phyloP scores from a whole-genome alignment of 2,113 vertebrate species.

The Xiphophorus maculatus region DNA sequence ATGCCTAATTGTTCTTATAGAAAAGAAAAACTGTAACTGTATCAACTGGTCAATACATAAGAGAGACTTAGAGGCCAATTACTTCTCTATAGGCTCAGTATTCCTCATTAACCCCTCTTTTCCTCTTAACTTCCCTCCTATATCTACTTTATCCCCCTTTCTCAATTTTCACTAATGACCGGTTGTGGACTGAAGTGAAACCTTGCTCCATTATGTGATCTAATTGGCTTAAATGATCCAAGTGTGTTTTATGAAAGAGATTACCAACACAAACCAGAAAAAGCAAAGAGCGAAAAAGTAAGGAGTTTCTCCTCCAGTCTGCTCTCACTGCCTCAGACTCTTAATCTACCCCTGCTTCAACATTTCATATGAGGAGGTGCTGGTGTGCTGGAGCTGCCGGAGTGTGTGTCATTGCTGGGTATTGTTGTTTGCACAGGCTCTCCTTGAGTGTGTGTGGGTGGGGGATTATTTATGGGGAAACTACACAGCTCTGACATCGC shows the following conservation, averaged over 20 bases:
- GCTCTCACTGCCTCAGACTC: slow-evolving; percentile 53
- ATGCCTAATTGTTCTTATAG: slow-evolving; percentile 15
- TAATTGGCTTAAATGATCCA: slow-evolving; percentile 60
- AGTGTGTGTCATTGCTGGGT: slow-evolving; percentile 30
- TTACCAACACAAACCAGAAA: slow-evolving; percentile 30
- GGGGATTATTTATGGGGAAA: slow-evolving; percentile 73
- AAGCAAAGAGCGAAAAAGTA: slow-evolving; percentile 36
- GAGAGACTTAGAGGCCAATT: slow-evolving; percentile 46
- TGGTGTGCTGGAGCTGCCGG: slow-evolving; percentile 33
- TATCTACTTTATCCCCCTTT: slow-evolving; percentile 34
- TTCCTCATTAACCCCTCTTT: slow-evolving; percentile 49
- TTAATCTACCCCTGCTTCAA: slow-evolving; percentile 63
- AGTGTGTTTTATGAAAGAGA: slow-evolving; percentile 7
- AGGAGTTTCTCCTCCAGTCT: slow-evolving; percentile 28
- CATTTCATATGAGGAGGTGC: slow-evolving; percentile 73
- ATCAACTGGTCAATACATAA: slow-evolving; percentile 40
- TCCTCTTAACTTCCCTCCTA: slow-evolving; percentile 33
- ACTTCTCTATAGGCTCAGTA: slow-evolving; percentile 44
- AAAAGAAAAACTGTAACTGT: slow-evolving; percentile 5
- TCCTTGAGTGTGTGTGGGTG: slow-evolving; percentile 32
- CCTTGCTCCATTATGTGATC: slow-evolving; percentile 48
- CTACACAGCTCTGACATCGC: slow-evolving; percentile 57
- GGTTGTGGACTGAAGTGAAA: slow-evolving; percentile 51
- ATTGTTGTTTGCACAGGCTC: slow-evolving; percentile 45
- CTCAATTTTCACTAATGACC: slow-evolving; percentile 53